Evolutionary conservation across 2,888 invertebrate genomes (phyloP).

Genomic region (Kryphioiulus occultus): DNA sequence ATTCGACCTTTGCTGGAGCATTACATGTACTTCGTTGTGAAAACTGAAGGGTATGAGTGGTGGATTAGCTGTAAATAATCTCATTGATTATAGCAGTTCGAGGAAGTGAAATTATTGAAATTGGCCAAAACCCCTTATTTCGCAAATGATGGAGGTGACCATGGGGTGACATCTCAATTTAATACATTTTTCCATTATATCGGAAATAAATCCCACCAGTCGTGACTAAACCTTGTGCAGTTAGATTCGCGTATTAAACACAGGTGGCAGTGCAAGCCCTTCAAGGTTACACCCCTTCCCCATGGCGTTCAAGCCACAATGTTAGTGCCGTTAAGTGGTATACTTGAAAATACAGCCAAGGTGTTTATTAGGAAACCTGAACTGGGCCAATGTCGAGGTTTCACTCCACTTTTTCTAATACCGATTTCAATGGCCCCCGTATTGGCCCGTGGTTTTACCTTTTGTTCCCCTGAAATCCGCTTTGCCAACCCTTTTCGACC

Average conservation of each 20-base stretch:
- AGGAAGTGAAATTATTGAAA: background rate
- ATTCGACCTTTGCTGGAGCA: no score
- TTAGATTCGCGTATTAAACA: constrained; percentile 18
- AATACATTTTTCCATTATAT: background rate
- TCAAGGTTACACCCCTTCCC: background rate
- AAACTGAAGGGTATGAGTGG: no score
- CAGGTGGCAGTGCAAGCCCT: constrained; percentile 12
- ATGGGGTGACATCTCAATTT: constrained; percentile 8
- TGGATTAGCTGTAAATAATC: no score
- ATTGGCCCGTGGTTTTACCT: constrained; percentile 26
- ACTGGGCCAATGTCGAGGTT: constrained; percentile 4
- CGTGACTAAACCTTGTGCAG: background rate
- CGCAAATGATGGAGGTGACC: background rate
- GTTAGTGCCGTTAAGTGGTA: background rate
- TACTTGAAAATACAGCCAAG: background rate
- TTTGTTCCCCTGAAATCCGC: background rate
- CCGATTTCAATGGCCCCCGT: background rate
- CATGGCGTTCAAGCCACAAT: background rate
- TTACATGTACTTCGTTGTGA: no score
- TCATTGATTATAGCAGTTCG: background rate
- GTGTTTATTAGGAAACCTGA: background rate
- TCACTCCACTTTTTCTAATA: background rate
- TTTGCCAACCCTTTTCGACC: background rate
- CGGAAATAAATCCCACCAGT: background rate
- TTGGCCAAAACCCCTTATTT: background rate